Conservation (phyloP, 2,888 invertebrate species). For the Minunthozetes semirufus region DNA sequence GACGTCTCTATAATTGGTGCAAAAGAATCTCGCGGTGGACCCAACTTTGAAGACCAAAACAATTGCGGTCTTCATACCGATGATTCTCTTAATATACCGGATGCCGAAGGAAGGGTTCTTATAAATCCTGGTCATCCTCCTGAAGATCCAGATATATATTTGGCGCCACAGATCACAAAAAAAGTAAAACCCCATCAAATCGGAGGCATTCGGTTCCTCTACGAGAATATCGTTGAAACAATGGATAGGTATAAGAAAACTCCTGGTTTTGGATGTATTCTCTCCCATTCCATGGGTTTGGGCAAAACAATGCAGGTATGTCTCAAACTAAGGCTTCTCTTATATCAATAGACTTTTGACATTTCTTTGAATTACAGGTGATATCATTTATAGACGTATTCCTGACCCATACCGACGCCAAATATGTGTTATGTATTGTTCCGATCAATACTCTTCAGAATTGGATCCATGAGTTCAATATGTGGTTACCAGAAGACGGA, state of each 20-base stretch:
- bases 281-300: constrained; percentile 98
- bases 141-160: constrained; percentile 79
- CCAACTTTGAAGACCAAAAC: constrained; percentile 71
- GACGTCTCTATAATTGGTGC: background rate
- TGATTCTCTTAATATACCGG: constrained; percentile 80
- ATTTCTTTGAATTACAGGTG: constrained; percentile 38
- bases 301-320: constrained; percentile 79
- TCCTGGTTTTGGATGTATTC: constrained; percentile 88
- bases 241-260: constrained; percentile 76
- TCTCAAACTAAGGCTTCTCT: background rate
- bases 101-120: constrained; percentile 81
- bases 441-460: constrained; percentile 98
- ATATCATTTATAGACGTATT: constrained; percentile 75
- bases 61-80: constrained; percentile 91
- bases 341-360: background rate
- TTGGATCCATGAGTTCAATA: constrained; percentile 94
- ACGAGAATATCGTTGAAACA: constrained; percentile 94
- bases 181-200: constrained; percentile 95
- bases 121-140: constrained; percentile 90
- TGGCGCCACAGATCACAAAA: constrained; percentile 78
- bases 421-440: constrained; percentile 88
- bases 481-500: constrained; percentile 71
- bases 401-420: constrained; percentile 76
- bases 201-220: constrained; percentile 88
- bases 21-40: background rate